A percentile compares a stretch with the other conserved stretches of the same genome.
Conservation (phyloP, 2,797 vertebrate species). For the Parambassis ranga region DNA sequence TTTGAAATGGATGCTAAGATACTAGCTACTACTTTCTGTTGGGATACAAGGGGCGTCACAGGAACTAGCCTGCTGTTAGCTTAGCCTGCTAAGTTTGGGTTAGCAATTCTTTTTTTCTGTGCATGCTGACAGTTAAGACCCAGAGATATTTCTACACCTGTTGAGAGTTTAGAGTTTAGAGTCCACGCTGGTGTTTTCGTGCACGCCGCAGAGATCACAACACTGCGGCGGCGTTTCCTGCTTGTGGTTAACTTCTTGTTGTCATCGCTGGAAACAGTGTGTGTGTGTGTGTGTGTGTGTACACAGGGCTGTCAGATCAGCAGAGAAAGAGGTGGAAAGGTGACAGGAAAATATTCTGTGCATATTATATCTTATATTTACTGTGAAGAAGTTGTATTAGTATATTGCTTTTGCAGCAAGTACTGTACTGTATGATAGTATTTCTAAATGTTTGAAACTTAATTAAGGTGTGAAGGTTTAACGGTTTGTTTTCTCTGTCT, state of each 20-base stretch:
- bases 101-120: neutral
- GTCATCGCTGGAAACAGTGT: neutral
- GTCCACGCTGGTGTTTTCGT: neutral
- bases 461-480: too few species aligned
- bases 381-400: too few species aligned
- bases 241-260: conserved; percentile 23
- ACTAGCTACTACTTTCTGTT: neutral
- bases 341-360: too few species aligned
- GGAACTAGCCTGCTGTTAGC: conserved; percentile 22
- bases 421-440: too few species aligned
- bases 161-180: neutral
- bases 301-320: conserved; percentile 5
- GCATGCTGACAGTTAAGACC: neutral
- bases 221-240: conserved; percentile 1
- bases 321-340: neutral
- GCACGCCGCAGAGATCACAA: neutral
- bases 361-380: too few species aligned
- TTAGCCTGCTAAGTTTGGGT: conserved; percentile 1
- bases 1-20: conserved; percentile 14
- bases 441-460: too few species aligned
- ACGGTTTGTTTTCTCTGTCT: too few species aligned
- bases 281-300: neutral
- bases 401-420: too few species aligned
- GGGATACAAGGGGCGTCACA: conserved; percentile 24
- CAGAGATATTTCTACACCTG: neutral